Percentiles rank a stretch among this genome's conserved stretches.
phyloP scores from a whole-genome alignment of 1,140 invertebrate species.

The Drosophila triauraria region DNA sequence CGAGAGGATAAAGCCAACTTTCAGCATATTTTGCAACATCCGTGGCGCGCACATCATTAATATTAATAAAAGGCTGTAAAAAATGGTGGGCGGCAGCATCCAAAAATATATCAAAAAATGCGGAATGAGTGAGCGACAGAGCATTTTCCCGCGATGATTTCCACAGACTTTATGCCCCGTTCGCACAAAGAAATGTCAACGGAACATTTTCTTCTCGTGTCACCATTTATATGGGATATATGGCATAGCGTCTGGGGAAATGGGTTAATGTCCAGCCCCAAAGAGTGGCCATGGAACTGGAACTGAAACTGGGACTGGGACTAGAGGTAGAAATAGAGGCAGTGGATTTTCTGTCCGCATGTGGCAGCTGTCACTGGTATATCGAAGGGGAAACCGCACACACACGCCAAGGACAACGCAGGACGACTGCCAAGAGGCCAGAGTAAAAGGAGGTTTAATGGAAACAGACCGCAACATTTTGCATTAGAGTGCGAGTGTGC shows the following conservation, averaged over 20 bases:
- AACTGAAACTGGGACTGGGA: slow-evolving; percentile 1
- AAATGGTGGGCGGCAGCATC: slow-evolving; percentile 56
- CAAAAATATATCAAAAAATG: slow-evolving; percentile 59
- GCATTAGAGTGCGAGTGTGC: slow-evolving; percentile 51
- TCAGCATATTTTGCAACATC: slow-evolving; percentile 57
- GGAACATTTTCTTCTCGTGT: slow-evolving; percentile 28
- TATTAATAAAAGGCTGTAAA: slow-evolving; percentile 77
- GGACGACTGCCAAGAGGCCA: slow-evolving; percentile 61
- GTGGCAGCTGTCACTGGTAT: slow-evolving; percentile 49
- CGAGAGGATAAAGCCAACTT: slow-evolving; percentile 24
- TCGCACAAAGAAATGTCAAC: slow-evolving; percentile 66
- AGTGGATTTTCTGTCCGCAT: slow-evolving; percentile 25
- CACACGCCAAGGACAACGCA: slow-evolving; percentile 55
- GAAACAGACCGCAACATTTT: slow-evolving; percentile 81
- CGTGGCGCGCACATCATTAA: slow-evolving; percentile 70
- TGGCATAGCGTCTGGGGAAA: slow-evolving; percentile 32
- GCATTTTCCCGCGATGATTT: slow-evolving; percentile 53
- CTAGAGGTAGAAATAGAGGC: slow-evolving; percentile 1
- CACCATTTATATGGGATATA: slow-evolving; percentile 52
- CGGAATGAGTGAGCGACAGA: slow-evolving; percentile 9
- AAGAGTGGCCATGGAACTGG: slow-evolving; percentile 42
- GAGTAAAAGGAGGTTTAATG: slow-evolving; percentile 46
- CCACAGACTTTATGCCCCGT: slow-evolving; percentile 40
- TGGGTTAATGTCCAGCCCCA: slow-evolving; percentile 74
- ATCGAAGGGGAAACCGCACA: slow-evolving; percentile 66